Base-by-base conservation (phyloP, 2,797 vertebrate species). In the Botia almorhae region DNA sequence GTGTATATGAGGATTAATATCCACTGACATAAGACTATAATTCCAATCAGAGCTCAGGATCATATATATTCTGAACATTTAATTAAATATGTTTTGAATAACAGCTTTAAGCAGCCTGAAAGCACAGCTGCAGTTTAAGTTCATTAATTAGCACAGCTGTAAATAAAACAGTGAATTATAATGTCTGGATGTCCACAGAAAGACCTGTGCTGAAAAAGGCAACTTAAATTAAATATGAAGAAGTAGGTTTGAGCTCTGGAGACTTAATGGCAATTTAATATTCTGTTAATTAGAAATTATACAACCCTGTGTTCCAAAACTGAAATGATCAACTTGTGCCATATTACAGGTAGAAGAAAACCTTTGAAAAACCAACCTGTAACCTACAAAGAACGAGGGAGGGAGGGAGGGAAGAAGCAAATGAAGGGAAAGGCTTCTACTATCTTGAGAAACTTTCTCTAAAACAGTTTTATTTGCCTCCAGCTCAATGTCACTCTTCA, bases 51-150 rank as follows among this genome's bases (percentile, higher is more conserved):
- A 67, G 73, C 46, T 36, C 29, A 23, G 21, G 26, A 81, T 85
- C 61, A 53, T 46, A 82, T 65, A 65, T 81, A 69, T 75, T 81
- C 36, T 61, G 26, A 76, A 80, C 74, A 83, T 83, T 87, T 69
- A 83, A 87, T 86, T 76, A 88, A 63, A 77, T 4, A 56, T 82
- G 80, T 89, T 87, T 91, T 89, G 85, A 90, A 86, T 91, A 86
- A 89, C 82, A 87, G 50, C 46, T 70, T 74, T 55, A 69, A 51
- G 21, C 46, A 0, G 90, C 91, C 90, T 53, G 61, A 81, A 82
- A 90, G 86, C 82, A 70, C 36, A 7, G 53, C 82, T 75, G 79
- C 26, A 65, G 63, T 71, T 29, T 46, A 50, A 81, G 68, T 68
- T 71, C 43, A 50, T 83, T 89, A 89, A 91, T 91, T 88, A 91